Conservation (phyloP, 2,113 vertebrate species). For the Dascyllus trimaculatus region DNA sequence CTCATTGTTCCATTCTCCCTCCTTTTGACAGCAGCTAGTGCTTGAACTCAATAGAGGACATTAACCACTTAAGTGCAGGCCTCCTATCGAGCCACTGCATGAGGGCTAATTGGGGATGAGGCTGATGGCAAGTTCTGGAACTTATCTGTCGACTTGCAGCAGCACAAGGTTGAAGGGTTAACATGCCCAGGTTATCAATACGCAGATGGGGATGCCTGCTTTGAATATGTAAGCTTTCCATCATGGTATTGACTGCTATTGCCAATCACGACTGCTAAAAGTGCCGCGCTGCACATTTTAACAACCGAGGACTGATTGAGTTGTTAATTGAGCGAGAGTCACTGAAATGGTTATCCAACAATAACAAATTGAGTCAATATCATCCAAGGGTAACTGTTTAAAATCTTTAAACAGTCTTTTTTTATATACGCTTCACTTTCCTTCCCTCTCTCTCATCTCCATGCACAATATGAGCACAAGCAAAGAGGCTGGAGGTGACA, state of each 20-base stretch:
- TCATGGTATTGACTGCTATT: constrained; percentile 41
- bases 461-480: constrained; percentile 20
- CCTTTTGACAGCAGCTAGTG: constrained; percentile 21
- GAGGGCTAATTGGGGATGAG: constrained; percentile 50
- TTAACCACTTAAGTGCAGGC: constrained; percentile 24
- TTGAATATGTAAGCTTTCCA: constrained; percentile 53
- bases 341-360: constrained; percentile 14
- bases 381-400: constrained; percentile 9
- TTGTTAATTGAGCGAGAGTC: constrained; percentile 15
- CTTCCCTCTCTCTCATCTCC: constrained; percentile 3
- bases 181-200: constrained; percentile 48
- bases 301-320: constrained; percentile 1
- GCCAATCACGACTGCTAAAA: constrained; percentile 27
- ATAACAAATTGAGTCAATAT: constrained; percentile 20
- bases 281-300: constrained; percentile 39
- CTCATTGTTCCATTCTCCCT: background rate
- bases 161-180: constrained; percentile 41
- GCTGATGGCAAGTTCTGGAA: constrained; percentile 38
- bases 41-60: constrained; percentile 37
- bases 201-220: constrained; percentile 6
- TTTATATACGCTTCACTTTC: background rate
- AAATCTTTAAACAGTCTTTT: background rate
- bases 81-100: constrained; percentile 21
- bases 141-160: constrained; percentile 55
- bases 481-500: constrained; percentile 31